Conservation (phyloP, 1,140 invertebrate species). For the Lepidurus packardi region DNA sequence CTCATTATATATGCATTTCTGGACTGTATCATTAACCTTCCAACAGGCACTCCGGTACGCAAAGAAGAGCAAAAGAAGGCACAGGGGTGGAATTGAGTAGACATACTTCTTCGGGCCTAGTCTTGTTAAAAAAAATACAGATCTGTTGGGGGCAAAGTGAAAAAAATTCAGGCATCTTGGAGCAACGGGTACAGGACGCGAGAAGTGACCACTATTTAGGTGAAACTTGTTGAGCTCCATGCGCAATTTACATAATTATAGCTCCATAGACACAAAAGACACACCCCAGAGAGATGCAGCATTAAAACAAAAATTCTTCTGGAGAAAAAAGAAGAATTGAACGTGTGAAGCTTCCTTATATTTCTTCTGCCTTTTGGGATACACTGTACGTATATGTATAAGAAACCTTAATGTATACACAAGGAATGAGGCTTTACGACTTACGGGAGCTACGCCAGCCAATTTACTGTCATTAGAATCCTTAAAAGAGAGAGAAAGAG, state of each 20-base stretch:
- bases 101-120: not conserved
- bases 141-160: no score
- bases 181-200: not conserved
- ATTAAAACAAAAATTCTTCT: no score
- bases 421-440: slow-evolving; percentile 14
- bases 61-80: not conserved
- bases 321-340: no score
- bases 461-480: slow-evolving; percentile 22
- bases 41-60: not conserved
- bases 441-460: not conserved
- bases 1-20: slow-evolving; percentile 15
- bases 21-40: not conserved
- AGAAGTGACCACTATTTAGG: not conserved
- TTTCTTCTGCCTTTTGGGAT: not conserved
- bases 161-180: no score
- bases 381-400: not conserved
- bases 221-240: not conserved
- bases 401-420: not conserved
- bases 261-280: not conserved
- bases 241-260: slow-evolving; percentile 10
- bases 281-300: not conserved
- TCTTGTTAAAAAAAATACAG: no score
- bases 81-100: not conserved
- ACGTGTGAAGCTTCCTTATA: not conserved
- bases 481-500: not conserved